phyloP scores from a whole-genome alignment of 2,888 invertebrate species.

The Candidula unifasciata region DNA sequence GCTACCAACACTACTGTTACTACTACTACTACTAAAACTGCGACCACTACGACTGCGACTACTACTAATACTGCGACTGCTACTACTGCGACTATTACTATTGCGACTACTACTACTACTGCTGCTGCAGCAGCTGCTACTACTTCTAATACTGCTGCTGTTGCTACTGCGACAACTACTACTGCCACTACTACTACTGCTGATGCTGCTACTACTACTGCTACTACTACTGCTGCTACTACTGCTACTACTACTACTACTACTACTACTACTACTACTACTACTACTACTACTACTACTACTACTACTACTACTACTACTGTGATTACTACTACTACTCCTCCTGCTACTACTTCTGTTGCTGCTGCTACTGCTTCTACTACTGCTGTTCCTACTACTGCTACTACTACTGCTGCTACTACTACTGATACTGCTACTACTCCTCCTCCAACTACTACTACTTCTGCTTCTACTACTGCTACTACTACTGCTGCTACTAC shows the following conservation, averaged over 20 bases:
- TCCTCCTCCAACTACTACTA: slow-evolving; percentile 39
- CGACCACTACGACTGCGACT: neutral
- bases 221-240: slow-evolving; percentile 6
- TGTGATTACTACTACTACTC: neutral
- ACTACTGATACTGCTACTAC: slow-evolving; percentile 37
- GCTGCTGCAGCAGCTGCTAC: neutral
- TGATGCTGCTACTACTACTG: neutral
- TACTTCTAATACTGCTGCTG: neutral
- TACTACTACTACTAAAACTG: neutral
- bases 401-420: slow-evolving; percentile 31
- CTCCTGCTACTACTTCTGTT: neutral
- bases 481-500: slow-evolving; percentile 33
- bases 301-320: slow-evolving; percentile 13
- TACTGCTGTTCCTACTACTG: slow-evolving; percentile 24
- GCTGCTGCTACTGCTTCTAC: slow-evolving; percentile 18
- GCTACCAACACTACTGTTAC: neutral
- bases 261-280: slow-evolving; percentile 15
- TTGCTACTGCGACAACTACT: neutral
- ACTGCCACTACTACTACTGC: neutral
- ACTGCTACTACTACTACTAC: slow-evolving; percentile 16
- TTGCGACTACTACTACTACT: neutral
- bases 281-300: slow-evolving; percentile 21
- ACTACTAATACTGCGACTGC: neutral
- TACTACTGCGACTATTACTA: neutral
- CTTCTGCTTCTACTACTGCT: slow-evolving; percentile 36